A percentile compares a stretch with the other conserved stretches of the same genome.
These are phyloP conservation scores for Erannis defoliaria DNA, from an alignment of 2,888 invertebrate species.

Conservation along the genomic window DNA sequence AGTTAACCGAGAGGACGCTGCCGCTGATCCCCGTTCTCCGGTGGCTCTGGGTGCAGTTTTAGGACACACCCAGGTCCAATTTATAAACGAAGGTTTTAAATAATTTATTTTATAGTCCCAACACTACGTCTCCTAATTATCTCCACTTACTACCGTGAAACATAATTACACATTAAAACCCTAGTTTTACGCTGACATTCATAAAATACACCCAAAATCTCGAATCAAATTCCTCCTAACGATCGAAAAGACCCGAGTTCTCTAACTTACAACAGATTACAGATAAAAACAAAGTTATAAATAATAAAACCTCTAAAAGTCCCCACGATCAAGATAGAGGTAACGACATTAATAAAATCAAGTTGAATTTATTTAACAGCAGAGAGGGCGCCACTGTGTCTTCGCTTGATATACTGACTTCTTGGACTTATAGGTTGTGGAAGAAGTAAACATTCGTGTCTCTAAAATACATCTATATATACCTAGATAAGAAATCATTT, in stretches of 20 bases:
- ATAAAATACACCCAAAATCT: slow-evolving; percentile 26
- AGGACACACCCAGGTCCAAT: not conserved
- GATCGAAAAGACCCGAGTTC: slow-evolving; percentile 19
- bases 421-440: slow-evolving; percentile 13
- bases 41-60: too few species aligned
- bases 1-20: too few species aligned
- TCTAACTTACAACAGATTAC: slow-evolving; percentile 44
- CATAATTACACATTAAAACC: slow-evolving; percentile 32
- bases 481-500: too few species aligned
- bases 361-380: slow-evolving; percentile 73
- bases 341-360: slow-evolving; percentile 83
- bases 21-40: too few species aligned
- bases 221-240: slow-evolving; percentile 30
- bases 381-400: slow-evolving; percentile 78
- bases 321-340: slow-evolving; percentile 77
- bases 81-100: slow-evolving; percentile 12
- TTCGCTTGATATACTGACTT: slow-evolving; percentile 66
- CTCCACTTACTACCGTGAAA: slow-evolving; percentile 30
- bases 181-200: slow-evolving; percentile 33
- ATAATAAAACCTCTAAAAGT: slow-evolving; percentile 83
- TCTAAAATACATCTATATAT: too few species aligned
- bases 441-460: too few species aligned
- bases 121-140: slow-evolving; percentile 21
- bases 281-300: slow-evolving; percentile 66
- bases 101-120: slow-evolving; percentile 17